phyloP scores from a whole-genome alignment of 2,113 vertebrate species.

The Nothocercus nigrocapillus region DNA sequence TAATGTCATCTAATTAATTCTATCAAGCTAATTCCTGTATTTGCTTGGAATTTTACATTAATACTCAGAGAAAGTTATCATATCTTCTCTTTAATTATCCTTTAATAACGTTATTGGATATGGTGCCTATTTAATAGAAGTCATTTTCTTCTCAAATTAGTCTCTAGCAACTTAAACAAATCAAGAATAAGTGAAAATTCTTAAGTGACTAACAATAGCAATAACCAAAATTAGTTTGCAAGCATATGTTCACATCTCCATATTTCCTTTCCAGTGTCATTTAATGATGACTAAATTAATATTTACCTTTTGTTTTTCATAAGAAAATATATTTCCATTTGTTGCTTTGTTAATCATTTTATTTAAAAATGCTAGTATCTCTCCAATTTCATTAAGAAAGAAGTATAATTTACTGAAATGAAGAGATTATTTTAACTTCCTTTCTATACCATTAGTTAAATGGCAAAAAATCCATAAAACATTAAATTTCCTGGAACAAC shows the following conservation, averaged over 20 bases:
- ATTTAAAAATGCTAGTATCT: background rate
- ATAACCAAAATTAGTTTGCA: background rate
- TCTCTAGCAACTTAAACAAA: background rate
- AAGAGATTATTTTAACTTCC: background rate
- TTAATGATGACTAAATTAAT: background rate
- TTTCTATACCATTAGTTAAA: background rate
- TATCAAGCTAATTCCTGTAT: background rate
- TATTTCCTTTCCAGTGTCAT: background rate
- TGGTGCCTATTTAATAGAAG: background rate
- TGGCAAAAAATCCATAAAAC: background rate
- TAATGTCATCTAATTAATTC: background rate
- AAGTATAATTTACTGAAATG: background rate
- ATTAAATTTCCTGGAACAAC: background rate
- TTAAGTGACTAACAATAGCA: background rate
- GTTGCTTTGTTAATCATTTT: background rate
- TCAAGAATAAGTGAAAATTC: background rate
- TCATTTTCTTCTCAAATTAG: background rate
- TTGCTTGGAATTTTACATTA: background rate
- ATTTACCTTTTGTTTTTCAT: background rate
- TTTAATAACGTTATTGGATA: background rate
- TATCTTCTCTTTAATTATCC: background rate
- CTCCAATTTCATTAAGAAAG: background rate
- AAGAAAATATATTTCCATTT: background rate
- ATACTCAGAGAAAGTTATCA: background rate
- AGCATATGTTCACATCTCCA: background rate